phyloP scores from a whole-genome alignment of 2,113 vertebrate species.

The Sula dactylatra region DNA sequence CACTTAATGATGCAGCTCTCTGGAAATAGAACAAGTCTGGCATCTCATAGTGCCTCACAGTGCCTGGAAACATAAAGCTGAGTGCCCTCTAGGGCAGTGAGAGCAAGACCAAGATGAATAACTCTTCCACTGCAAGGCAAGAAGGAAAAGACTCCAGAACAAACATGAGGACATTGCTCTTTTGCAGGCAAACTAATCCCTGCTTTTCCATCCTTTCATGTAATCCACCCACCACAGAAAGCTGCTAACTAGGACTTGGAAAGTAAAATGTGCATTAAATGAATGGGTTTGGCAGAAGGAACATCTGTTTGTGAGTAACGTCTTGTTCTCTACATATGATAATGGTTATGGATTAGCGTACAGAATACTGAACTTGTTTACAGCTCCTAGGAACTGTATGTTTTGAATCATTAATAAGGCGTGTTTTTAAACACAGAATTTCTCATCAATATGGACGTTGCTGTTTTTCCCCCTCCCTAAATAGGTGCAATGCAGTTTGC shows the following conservation, averaged over 20 bases:
- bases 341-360: constrained; percentile 44
- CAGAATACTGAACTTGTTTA: constrained; percentile 41
- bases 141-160: constrained; percentile 6
- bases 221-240: constrained; percentile 6
- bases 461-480: background rate
- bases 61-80: background rate
- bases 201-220: constrained; percentile 21
- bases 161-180: background rate
- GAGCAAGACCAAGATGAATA: background rate
- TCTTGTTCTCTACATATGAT: constrained; percentile 40
- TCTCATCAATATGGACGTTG: background rate
- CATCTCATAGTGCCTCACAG: background rate
- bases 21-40: constrained; percentile 8
- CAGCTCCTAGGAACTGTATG: background rate
- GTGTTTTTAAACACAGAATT: constrained; percentile 10
- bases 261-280: constrained; percentile 33
- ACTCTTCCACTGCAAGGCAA: background rate
- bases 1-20: background rate
- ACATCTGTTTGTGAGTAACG: constrained; percentile 52
- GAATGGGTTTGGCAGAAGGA: constrained; percentile 21
- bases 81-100: background rate
- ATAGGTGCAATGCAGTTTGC: background rate
- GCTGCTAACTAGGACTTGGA: constrained; percentile 19
- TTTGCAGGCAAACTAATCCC: constrained; percentile 2
- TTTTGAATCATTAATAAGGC: constrained; percentile 48